Evolutionary conservation across 2,888 invertebrate genomes (phyloP).

Genomic region (Subacronicta megacephala): DNA sequence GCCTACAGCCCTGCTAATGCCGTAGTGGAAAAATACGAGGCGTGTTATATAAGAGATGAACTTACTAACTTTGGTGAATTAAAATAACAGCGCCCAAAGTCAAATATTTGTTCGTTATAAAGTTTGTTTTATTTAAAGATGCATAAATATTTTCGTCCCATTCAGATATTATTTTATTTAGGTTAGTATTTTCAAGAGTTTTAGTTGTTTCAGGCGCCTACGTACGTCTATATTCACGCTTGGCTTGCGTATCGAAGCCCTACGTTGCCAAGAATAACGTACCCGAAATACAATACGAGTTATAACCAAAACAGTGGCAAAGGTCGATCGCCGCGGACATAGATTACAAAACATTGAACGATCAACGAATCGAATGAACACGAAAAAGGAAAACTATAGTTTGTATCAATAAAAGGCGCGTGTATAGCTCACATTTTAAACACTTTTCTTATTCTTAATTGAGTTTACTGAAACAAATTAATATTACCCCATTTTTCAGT

Average conservation of each 20-base stretch:
- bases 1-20: slow-evolving; percentile 1
- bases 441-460: too few species aligned
- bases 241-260: slow-evolving; percentile 28
- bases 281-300: slow-evolving; percentile 51
- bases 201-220: slow-evolving; percentile 27
- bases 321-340: slow-evolving; percentile 48
- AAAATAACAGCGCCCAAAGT: neutral
- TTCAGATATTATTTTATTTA: slow-evolving; percentile 12
- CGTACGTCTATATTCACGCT: slow-evolving; percentile 44
- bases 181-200: slow-evolving; percentile 20
- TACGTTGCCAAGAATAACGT: slow-evolving; percentile 56
- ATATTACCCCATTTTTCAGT: too few species aligned
- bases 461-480: too few species aligned
- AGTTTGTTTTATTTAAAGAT: neutral
- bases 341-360: slow-evolving; percentile 46
- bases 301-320: slow-evolving; percentile 54
- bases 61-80: slow-evolving; percentile 5
- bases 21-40: slow-evolving; percentile 28
- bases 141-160: slow-evolving; percentile 13
- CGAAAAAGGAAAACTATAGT: slow-evolving; percentile 10
- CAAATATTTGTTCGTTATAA: neutral
- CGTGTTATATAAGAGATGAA: slow-evolving; percentile 27
- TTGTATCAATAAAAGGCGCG: too few species aligned
- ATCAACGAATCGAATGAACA: slow-evolving; percentile 9
- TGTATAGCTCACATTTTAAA: too few species aligned